Conservation (phyloP, 2,113 vertebrate species). For the Clarias macrocephalus region DNA sequence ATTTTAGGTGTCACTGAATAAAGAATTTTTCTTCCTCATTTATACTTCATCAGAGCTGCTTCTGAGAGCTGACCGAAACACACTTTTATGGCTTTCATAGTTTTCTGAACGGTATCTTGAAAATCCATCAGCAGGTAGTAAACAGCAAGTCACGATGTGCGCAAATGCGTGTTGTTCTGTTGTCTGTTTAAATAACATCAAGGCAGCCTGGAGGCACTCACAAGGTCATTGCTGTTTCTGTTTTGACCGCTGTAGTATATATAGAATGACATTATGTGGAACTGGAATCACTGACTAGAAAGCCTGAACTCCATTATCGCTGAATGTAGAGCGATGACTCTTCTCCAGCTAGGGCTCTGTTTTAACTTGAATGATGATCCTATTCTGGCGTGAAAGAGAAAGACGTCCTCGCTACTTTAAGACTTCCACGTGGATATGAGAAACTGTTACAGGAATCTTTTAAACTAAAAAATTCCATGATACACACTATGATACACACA, state of each 20-base stretch:
- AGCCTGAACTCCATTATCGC: background rate
- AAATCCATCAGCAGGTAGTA: background rate
- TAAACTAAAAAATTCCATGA: background rate
- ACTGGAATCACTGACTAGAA: background rate
- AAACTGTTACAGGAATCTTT: background rate
- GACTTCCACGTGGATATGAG: background rate
- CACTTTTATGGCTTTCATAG: background rate
- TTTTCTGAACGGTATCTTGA: background rate
- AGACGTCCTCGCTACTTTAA: background rate
- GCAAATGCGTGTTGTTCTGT: background rate
- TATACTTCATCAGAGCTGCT: background rate
- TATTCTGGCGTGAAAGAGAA: background rate
- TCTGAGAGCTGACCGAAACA: background rate
- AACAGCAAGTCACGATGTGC: background rate
- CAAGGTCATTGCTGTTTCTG: background rate
- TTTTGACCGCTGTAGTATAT: background rate
- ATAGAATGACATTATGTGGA: background rate
- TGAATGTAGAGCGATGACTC: background rate
- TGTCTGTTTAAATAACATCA: background rate
- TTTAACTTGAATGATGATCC: background rate
- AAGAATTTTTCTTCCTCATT: background rate
- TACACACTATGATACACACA: no score
- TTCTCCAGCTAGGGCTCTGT: background rate
- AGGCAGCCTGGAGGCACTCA: background rate
- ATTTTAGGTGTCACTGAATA: background rate